Percentiles rank a stretch among this genome's conserved stretches.
Conservation (phyloP, 2,888 invertebrate species). For the Dicroscelio sp. region DNA sequence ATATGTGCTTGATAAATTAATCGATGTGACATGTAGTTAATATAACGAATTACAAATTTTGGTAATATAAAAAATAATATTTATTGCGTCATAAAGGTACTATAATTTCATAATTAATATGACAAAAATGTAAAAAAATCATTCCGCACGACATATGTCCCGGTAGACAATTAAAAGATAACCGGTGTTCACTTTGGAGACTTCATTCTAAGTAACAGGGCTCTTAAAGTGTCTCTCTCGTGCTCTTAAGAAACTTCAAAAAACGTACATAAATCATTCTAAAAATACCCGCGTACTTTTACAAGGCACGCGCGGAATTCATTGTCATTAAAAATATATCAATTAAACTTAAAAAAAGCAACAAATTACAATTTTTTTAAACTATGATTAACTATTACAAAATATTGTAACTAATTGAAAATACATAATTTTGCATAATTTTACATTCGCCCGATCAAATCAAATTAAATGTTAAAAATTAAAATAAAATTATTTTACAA, state of each 20-base stretch:
- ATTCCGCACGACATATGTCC: conserved; percentile 26
- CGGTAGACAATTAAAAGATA: conserved; percentile 51
- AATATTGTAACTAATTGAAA: not conserved
- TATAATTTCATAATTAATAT: conserved; percentile 12
- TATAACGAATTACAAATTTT: no score
- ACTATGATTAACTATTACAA: not conserved
- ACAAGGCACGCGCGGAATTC: conserved; percentile 32
- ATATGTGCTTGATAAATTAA: no score
- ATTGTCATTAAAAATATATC: conserved; percentile 3
- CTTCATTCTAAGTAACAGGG: conserved; percentile 54
- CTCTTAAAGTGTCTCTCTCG: conserved; percentile 51
- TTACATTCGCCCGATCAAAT: no score
- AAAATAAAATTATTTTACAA: not conserved
- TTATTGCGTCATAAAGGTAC: no score
- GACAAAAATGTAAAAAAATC: no score
- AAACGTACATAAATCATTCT: conserved; percentile 48
- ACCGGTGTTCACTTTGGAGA: conserved; percentile 45
- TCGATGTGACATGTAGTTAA: no score
- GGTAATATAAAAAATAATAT: no score
- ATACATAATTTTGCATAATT: not conserved
- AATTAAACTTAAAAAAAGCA: not conserved
- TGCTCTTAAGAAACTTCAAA: conserved; percentile 52
- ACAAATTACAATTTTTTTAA: not conserved
- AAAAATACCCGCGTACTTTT: conserved; percentile 50
- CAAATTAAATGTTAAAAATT: not conserved